Evolutionary conservation across 1,140 invertebrate genomes (phyloP).

Genomic region (Palaemon carinicauda): DNA sequence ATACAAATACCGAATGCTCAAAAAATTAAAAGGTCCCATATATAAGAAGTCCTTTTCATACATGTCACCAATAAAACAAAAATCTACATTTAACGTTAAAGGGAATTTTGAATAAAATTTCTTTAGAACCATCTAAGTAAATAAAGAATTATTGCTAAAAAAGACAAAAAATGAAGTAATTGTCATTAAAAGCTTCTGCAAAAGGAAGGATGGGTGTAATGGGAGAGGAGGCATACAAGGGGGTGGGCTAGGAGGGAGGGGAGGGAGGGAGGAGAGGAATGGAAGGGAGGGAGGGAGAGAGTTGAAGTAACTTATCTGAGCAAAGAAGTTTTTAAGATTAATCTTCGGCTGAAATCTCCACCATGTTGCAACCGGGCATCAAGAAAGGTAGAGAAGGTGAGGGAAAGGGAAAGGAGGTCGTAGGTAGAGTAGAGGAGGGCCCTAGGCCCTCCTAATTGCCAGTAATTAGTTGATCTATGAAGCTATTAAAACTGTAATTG

Average conservation of each 20-base stretch:
- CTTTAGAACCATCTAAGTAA: no score
- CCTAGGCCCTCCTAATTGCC: conserved; percentile 2
- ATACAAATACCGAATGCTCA: no score
- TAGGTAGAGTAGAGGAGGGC: not conserved
- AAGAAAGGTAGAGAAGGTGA: not conserved
- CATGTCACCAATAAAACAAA: no score
- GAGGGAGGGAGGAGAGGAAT: not conserved
- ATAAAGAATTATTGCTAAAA: no score
- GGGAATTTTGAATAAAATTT: no score
- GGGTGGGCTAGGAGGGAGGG: not conserved
- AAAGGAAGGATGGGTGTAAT: not conserved
- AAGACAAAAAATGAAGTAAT: no score
- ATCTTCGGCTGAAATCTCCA: no score
- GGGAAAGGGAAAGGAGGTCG: not conserved
- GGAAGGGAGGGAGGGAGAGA: not conserved
- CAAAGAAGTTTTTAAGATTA: not conserved
- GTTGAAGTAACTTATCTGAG: not conserved
- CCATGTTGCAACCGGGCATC: not conserved
- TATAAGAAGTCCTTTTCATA: no score
- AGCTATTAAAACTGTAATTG: conserved; percentile 25
- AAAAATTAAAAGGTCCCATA: no score
- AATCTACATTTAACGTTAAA: no score
- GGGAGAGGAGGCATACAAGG: not conserved
- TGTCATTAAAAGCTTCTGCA: no score
- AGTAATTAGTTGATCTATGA: conserved; percentile 35